phyloP scores from a whole-genome alignment of 2,888 invertebrate species.

The Athalia circularis region DNA sequence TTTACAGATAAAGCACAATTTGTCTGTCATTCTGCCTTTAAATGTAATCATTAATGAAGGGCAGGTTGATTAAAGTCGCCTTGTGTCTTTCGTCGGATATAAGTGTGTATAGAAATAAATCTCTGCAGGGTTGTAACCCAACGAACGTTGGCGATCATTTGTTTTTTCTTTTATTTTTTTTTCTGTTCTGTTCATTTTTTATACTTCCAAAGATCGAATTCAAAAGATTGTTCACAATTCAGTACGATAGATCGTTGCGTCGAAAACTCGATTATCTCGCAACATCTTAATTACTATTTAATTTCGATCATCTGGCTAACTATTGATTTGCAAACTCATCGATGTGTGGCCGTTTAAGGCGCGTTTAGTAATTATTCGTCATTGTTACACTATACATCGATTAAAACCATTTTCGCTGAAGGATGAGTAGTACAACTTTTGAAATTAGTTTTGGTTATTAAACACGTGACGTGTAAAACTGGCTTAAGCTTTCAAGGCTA shows the following conservation, averaged over 20 bases:
- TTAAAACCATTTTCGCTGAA: slow-evolving; percentile 34
- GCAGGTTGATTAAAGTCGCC: slow-evolving; percentile 64
- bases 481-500: slow-evolving; percentile 23
- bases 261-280: slow-evolving; percentile 28
- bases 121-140: neutral
- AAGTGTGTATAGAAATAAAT: neutral
- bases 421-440: slow-evolving; percentile 28
- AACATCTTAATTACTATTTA: slow-evolving; percentile 41
- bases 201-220: slow-evolving; percentile 13
- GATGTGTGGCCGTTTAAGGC: slow-evolving; percentile 22
- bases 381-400: slow-evolving; percentile 15
- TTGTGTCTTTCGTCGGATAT: slow-evolving; percentile 46
- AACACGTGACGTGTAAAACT: slow-evolving; percentile 22
- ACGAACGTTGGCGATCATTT: neutral
- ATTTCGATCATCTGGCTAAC: slow-evolving; percentile 25
- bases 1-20: slow-evolving; percentile 62
- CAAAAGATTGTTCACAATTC: slow-evolving; percentile 3
- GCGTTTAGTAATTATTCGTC: slow-evolving; percentile 35
- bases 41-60: slow-evolving; percentile 64
- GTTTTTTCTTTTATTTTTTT: neutral
- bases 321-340: slow-evolving; percentile 39
- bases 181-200: too few relatives aligned
- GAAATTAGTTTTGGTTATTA: slow-evolving; percentile 31
- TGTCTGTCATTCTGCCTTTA: slow-evolving; percentile 57
- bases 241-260: slow-evolving; percentile 22